Conservation (phyloP, 2,797 vertebrate genomes). For the Percopsis omiscomaycus region DNA sequence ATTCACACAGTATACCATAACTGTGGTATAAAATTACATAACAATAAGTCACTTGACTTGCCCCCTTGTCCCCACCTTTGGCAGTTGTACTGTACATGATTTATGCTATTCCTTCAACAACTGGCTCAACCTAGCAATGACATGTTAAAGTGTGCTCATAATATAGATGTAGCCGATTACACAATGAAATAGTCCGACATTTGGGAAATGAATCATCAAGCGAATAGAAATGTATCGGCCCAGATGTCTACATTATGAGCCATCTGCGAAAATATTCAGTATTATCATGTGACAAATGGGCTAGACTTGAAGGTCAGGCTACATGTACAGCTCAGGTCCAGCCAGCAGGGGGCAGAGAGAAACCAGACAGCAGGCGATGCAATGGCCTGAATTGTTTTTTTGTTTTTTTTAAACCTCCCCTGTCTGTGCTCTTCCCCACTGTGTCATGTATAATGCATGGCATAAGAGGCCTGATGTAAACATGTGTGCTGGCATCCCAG, state of each 20-base stretch:
- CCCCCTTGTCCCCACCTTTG: background rate
- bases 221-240: slow-evolving; percentile 64
- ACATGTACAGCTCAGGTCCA: slow-evolving; percentile 6
- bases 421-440: slow-evolving; percentile 19
- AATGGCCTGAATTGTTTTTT: slow-evolving; percentile 21
- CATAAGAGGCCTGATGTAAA: slow-evolving; percentile 42
- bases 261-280: slow-evolving; percentile 71
- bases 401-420: slow-evolving; percentile 10
- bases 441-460: slow-evolving; percentile 45
- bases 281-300: slow-evolving; percentile 71
- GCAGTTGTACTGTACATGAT: slow-evolving; percentile 29
- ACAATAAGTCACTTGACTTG: too few relatives aligned
- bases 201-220: slow-evolving; percentile 63
- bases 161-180: slow-evolving; percentile 6
- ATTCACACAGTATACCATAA: too few relatives aligned
- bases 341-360: slow-evolving; percentile 70
- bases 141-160: background rate
- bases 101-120: slow-evolving; percentile 45
- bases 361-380: slow-evolving; percentile 17
- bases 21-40: too few relatives aligned
- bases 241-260: slow-evolving; percentile 72
- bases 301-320: slow-evolving; percentile 69
- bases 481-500: slow-evolving; percentile 35
- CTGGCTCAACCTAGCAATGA: slow-evolving; percentile 17
- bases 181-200: slow-evolving; percentile 58